These are phyloP conservation scores for Oryzias woworae DNA, from an alignment of 2,113 vertebrate species.

Conservation along the genomic window DNA sequence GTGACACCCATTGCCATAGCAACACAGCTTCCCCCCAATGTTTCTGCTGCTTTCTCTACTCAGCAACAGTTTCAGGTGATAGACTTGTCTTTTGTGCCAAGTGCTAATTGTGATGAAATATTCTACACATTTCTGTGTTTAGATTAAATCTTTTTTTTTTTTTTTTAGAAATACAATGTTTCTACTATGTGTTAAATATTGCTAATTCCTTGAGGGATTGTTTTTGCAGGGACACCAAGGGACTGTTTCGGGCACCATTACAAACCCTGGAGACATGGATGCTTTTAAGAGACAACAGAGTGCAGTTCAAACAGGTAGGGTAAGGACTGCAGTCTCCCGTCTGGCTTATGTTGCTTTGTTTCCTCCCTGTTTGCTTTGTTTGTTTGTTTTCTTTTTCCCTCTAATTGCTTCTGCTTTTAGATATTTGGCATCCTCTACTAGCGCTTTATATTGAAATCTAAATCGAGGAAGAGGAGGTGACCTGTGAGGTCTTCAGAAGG, in stretches of 20 bases:
- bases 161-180: too few species aligned
- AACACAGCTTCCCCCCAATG: conserved; percentile 95
- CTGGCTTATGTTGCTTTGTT: conserved; percentile 65
- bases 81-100: conserved; percentile 14
- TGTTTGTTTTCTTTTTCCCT: conserved; percentile 75
- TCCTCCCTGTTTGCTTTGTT: conserved; percentile 69
- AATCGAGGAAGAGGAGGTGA: conserved; percentile 72
- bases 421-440: conserved; percentile 80
- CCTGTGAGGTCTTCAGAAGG: conserved; percentile 73
- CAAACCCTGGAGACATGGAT: conserved; percentile 88
- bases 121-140: not conserved
- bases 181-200: too few species aligned
- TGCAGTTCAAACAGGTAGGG: conserved; percentile 89
- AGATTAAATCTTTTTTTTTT: not conserved
- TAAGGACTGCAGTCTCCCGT: conserved; percentile 49
- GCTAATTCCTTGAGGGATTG: conserved; percentile 34
- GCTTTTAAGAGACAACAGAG: conserved; percentile 93
- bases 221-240: conserved; percentile 84
- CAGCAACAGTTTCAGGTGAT: conserved; percentile 90
- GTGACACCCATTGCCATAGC: conserved; percentile 96
- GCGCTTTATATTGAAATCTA: conserved; percentile 80
- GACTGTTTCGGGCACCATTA: conserved; percentile 74
- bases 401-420: conserved; percentile 84
- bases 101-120: not conserved
- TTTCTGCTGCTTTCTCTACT: conserved; percentile 92